Conservation (phyloP, 2,797 vertebrate species). For the Halcyon smyrnensis region DNA sequence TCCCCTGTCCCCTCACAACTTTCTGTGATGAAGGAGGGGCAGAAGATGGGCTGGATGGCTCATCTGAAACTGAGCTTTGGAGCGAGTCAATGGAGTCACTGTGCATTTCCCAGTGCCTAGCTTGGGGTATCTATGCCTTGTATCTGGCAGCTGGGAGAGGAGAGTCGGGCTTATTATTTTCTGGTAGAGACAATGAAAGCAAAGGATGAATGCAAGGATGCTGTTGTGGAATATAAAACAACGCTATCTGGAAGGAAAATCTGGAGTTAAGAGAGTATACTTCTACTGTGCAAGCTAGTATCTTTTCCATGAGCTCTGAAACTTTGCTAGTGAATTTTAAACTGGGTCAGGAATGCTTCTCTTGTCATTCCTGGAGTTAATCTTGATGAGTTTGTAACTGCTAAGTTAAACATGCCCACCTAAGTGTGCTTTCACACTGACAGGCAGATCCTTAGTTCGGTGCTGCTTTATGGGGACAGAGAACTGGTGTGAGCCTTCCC, state of each 20-base stretch:
- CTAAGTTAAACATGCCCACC: neutral
- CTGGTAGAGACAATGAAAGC: neutral
- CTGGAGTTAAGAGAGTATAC: neutral
- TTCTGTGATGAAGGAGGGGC: neutral
- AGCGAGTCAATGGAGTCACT: neutral
- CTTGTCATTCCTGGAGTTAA: neutral
- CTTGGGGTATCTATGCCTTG: rapidly evolving
- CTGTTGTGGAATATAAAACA: neutral
- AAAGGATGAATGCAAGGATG: neutral
- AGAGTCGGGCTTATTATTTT: neutral
- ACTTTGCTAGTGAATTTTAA: neutral
- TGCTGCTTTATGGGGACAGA: neutral
- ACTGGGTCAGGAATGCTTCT: neutral
- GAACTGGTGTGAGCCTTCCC: neutral
- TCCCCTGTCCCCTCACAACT: neutral
- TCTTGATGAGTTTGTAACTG: neutral
- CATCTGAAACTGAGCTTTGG: neutral
- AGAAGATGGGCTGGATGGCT: neutral
- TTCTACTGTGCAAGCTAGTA: neutral
- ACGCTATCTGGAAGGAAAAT: neutral
- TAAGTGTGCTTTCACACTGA: neutral
- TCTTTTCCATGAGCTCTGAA: neutral
- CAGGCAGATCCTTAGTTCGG: neutral
- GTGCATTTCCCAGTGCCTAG: neutral
- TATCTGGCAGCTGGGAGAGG: neutral